Evolutionary conservation across 1,140 invertebrate genomes (phyloP).

Genomic region (Drosophila ogumai): DNA sequence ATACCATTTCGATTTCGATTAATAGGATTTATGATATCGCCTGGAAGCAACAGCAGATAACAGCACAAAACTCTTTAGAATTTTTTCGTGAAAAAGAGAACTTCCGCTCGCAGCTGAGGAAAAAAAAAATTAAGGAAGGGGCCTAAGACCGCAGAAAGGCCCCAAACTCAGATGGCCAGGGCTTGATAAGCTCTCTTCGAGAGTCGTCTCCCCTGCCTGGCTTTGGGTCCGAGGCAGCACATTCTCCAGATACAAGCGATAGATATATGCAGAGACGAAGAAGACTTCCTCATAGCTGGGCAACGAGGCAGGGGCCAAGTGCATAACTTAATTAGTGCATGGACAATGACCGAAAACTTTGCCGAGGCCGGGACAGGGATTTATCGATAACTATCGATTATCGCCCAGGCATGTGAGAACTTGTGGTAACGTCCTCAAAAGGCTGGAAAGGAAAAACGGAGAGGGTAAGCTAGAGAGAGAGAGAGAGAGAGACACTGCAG

Average conservation of each 20-base stretch:
- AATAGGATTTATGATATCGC: constrained; percentile 31
- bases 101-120: constrained; percentile 19
- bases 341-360: constrained; percentile 36
- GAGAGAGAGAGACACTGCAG: background rate
- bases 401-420: constrained; percentile 34
- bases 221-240: constrained; percentile 13
- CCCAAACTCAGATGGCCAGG: constrained; percentile 27
- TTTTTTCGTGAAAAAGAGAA: constrained; percentile 26
- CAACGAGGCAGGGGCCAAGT: constrained; percentile 11
- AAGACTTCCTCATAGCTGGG: constrained; percentile 63
- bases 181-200: constrained; percentile 27
- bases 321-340: constrained; percentile 70
- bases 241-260: constrained; percentile 50
- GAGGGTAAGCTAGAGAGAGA: background rate
- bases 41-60: constrained; percentile 18
- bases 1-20: constrained; percentile 6
- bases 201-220: background rate
- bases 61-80: constrained; percentile 14
- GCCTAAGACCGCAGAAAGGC: constrained; percentile 12
- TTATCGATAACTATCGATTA: constrained; percentile 40
- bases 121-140: constrained; percentile 1
- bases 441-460: background rate
- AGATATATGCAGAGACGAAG: constrained; percentile 47
- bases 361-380: constrained; percentile 24
- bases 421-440: constrained; percentile 30